Conservation (phyloP, 1,140 invertebrate genomes). For the Magallana ariakensis region DNA sequence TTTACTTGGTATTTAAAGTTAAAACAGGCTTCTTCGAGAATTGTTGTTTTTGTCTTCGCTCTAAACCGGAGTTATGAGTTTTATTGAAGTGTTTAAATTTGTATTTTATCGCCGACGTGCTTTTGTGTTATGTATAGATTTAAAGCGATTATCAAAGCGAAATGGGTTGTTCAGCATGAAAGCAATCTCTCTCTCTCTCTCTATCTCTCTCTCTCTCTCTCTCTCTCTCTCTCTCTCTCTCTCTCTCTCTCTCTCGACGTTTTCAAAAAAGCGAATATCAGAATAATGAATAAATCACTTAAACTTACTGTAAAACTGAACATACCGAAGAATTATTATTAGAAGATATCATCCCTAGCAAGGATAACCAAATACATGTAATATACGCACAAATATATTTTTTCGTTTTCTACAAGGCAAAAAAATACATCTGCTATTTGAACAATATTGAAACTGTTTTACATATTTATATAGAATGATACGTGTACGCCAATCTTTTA, state of each 20-base stretch:
- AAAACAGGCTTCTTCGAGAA: background rate
- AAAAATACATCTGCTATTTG: no score
- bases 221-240: background rate
- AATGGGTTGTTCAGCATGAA: background rate
- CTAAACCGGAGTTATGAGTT: background rate
- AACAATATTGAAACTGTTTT: no score
- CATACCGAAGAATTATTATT: no score
- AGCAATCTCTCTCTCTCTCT: constrained; percentile 17
- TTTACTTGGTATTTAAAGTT: constrained; percentile 24
- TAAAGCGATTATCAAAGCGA: background rate
- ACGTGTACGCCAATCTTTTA: no score
- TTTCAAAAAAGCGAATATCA: no score
- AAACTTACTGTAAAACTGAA: no score
- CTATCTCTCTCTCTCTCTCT: constrained; percentile 31
- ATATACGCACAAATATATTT: no score
- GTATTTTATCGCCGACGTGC: background rate
- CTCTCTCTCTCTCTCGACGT: background rate
- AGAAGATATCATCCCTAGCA: no score
- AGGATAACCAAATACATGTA: no score
- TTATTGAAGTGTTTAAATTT: constrained; percentile 4
- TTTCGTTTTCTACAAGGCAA: no score
- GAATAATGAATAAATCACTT: no score
- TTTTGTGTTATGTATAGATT: background rate
- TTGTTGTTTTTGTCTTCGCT: background rate
- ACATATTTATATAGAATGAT: no score